Evolutionary conservation across 2,888 invertebrate species (phyloP), one percentile per base, ranked within the genome.

Genomic region (Synergus japonicus): DNA sequence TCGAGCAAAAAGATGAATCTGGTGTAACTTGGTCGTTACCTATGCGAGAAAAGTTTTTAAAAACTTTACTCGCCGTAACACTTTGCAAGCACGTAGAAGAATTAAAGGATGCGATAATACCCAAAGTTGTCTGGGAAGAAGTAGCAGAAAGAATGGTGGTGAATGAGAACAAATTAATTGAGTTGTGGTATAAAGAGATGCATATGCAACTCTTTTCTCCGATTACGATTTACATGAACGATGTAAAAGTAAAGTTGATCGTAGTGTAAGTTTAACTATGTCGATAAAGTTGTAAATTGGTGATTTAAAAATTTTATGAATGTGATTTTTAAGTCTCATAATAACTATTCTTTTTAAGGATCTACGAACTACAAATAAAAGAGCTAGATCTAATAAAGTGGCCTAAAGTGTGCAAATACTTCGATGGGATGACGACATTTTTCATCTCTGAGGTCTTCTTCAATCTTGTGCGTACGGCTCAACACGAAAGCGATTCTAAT

Each of bases 191-290:
- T n/a, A 10, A 66, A 9, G 87, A 86, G 29, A 82, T 91, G 44
- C 91, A 91, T 65, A 43, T 89, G 83, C 91, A 91, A 81, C 81
- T 91, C 54, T 91, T 89, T 77, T 88, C 85, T 76, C 76, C 84
- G 4, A 67, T 83, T 37, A 84, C 87, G 1, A 84, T 91, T 67
- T 89, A 86, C 79, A 78, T 87, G 22, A 90, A 86, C 77, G 87
- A 89, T 76, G 83, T 89, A 10, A 91, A 88, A 79, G 87, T 91
- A 73, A 86, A 86, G 79, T 77, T 91, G 46, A 91, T 91, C 64
- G 88, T 90, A 84, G 89, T 88, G 90, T 90, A 83, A 87, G 88
- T 87, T 81, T n/a, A 63, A 10, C 22, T 79, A 41, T 22, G 63
- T 65, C 43, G 46, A 60, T 22, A 15, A 43, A 44, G 15, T 22